Evolutionary conservation across 1,140 invertebrate genomes (phyloP).

Genomic region (Druon quercuslanigerum): DNA sequence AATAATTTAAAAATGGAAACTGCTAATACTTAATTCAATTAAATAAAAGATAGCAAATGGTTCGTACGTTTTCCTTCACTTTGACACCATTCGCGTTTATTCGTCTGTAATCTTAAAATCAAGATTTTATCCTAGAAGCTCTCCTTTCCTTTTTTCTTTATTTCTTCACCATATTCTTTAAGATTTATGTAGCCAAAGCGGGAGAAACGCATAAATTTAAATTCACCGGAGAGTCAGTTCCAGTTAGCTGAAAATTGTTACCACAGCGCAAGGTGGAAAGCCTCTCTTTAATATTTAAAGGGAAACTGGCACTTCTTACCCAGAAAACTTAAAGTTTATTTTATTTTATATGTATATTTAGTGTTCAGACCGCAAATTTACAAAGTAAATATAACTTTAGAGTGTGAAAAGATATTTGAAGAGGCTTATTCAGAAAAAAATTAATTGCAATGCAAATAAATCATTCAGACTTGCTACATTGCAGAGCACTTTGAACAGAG

Average conservation of each 20-base stretch:
- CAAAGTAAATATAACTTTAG: no score
- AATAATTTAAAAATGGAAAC: no score
- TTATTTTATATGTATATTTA: no score
- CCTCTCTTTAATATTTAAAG: background rate
- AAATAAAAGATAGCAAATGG: background rate
- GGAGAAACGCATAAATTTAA: conserved; percentile 13
- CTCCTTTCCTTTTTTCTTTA: background rate
- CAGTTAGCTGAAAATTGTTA: conserved; percentile 11
- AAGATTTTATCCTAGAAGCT: conserved; percentile 19
- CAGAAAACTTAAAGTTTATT: background rate
- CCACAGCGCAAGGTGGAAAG: conserved; percentile 4
- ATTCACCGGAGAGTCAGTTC: conserved; percentile 12
- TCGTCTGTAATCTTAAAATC: background rate
- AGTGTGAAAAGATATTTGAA: no score
- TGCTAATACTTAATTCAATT: background rate
- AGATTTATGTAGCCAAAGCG: background rate
- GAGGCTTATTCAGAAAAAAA: no score
- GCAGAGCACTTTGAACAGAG: no score
- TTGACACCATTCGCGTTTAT: background rate
- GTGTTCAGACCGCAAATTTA: no score
- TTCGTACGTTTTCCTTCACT: background rate
- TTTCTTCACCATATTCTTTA: background rate
- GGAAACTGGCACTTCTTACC: background rate
- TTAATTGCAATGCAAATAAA: no score
- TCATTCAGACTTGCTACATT: no score